A percentile compares a stretch with the other conserved stretches of the same genome.
phyloP scores from a whole-genome alignment of 2,888 invertebrate genomes.

The Xylota segnis region DNA sequence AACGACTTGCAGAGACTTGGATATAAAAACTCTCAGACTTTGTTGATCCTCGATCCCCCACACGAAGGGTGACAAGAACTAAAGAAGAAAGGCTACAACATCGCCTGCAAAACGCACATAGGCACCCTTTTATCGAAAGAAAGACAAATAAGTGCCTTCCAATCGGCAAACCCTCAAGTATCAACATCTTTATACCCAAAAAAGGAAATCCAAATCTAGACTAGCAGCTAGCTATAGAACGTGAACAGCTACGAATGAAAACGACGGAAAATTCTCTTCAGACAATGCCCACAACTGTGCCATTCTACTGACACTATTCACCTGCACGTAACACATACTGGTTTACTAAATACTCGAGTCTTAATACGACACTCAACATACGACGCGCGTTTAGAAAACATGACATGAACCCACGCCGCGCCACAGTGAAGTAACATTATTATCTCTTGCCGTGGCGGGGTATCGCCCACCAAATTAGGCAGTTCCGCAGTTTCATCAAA shows the following conservation, averaged over 20 bases:
- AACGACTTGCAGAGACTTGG: too few species aligned
- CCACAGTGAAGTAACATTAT: conserved; percentile 52
- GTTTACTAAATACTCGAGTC: conserved; percentile 42
- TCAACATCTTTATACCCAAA: too few species aligned
- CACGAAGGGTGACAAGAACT: too few species aligned
- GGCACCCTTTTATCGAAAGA: too few species aligned
- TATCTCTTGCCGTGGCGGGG: conserved; percentile 41
- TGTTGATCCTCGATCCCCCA: too few species aligned
- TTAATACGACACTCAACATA: conserved; percentile 43
- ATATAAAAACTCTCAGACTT: too few species aligned
- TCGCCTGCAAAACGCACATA: too few species aligned
- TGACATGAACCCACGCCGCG: conserved; percentile 67
- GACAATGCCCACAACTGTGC: conserved; percentile 42
- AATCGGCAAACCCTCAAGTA: too few species aligned
- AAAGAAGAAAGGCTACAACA: too few species aligned
- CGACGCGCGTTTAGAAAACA: conserved; percentile 68
- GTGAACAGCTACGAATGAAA: background rate
- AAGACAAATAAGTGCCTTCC: too few species aligned
- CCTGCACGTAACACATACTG: conserved; percentile 48
- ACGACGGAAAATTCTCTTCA: conserved; percentile 4
- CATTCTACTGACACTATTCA: conserved; percentile 65
- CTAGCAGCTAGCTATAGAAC: background rate
- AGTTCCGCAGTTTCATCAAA: conserved; percentile 70
- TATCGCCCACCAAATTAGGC: conserved; percentile 72
- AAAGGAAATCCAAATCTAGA: too few species aligned